Evolutionary conservation across 2,888 invertebrate genomes (phyloP).

Genomic region (Zootermopsis nevadensis): DNA sequence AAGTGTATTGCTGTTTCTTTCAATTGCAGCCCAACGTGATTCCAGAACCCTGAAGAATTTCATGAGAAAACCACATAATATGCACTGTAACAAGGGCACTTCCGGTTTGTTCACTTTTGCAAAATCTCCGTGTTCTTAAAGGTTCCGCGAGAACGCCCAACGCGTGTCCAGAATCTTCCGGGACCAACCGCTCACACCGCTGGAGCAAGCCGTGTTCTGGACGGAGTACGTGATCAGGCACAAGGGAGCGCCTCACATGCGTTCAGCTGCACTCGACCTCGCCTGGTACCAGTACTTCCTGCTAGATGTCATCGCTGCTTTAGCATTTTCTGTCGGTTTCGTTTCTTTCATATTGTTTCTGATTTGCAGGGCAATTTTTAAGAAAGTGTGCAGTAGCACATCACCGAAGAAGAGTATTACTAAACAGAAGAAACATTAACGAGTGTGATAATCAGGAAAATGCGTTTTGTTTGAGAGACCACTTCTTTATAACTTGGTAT

Average conservation of each 20-base stretch:
- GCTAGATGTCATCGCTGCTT: conserved; percentile 54
- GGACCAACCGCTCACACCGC: conserved; percentile 53
- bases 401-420: too few species aligned
- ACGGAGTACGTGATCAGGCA: conserved; percentile 56
- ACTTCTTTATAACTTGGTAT: too few species aligned
- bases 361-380: too few species aligned
- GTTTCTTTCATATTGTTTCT: too few species aligned
- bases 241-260: conserved; percentile 56
- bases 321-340: neutral
- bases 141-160: neutral
- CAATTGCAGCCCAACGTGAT: too few species aligned
- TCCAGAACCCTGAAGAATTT: too few species aligned
- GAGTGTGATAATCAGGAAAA: too few species aligned
- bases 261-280: conserved; percentile 56
- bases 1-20: too few species aligned
- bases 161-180: conserved; percentile 47
- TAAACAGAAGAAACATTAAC: too few species aligned
- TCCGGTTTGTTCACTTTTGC: neutral
- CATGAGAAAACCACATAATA: neutral
- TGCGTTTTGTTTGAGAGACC: too few species aligned
- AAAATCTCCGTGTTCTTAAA: neutral
- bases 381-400: too few species aligned
- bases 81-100: neutral
- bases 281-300: conserved; percentile 57
- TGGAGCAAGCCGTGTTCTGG: conserved; percentile 55